phyloP scores from a whole-genome alignment of 1,140 invertebrate genomes.

The Macrotrachela quadricornifera region DNA sequence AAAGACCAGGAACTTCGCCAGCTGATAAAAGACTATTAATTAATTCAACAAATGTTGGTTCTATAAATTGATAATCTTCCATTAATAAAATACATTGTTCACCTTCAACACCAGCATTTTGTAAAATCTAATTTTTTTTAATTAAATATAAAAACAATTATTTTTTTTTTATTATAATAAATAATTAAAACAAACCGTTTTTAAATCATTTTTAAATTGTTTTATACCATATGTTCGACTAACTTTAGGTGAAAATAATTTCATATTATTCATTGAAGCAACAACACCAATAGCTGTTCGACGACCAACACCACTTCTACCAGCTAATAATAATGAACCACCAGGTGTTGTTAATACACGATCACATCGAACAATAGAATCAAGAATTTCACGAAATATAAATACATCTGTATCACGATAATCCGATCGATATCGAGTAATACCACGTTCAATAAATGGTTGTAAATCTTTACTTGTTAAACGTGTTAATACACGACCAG shows the following conservation, averaged over 20 bases:
- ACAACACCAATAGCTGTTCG: constrained; percentile 49
- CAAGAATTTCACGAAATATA: constrained; percentile 43
- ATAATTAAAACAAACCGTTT: constrained; percentile 27
- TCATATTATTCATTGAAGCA: constrained; percentile 45
- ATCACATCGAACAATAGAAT: constrained; percentile 41
- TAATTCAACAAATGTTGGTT: constrained; percentile 42
- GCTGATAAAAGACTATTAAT: constrained; percentile 46
- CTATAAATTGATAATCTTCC: constrained; percentile 59
- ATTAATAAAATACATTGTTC: constrained; percentile 52
- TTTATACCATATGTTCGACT: constrained; percentile 37
- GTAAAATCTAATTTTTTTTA: constrained; percentile 39
- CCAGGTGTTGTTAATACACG: constrained; percentile 38
- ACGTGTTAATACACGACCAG: neutral
- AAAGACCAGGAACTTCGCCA: constrained; percentile 57
- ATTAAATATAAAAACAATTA: too few relatives aligned
- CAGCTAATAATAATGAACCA: constrained; percentile 49
- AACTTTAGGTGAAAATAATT: constrained; percentile 41
- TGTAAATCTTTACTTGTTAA: neutral
- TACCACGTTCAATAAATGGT: constrained; percentile 27
- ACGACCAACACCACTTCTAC: constrained; percentile 52
- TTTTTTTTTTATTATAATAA: neutral
- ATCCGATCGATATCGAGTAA: constrained; percentile 18
- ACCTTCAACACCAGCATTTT: constrained; percentile 52
- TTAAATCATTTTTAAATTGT: constrained; percentile 43
- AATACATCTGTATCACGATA: constrained; percentile 37